Evolutionary conservation across 2,888 invertebrate species (phyloP), one percentile per base, ranked within the genome.

Genomic region (Heterodera filipjevi): DNA sequence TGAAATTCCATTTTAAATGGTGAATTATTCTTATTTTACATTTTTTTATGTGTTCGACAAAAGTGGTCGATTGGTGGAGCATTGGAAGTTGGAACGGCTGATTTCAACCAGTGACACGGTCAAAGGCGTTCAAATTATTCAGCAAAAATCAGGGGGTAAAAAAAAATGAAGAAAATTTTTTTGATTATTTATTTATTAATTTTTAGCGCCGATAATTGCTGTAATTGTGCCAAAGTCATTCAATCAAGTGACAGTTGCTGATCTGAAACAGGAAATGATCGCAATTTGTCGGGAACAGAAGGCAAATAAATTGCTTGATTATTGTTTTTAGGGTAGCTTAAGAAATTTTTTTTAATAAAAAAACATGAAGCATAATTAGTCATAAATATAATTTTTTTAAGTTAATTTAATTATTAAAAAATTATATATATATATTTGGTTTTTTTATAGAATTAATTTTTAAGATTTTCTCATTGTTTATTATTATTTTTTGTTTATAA

Each of bases 51-150:
- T 68, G 44, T 90, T 90, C 79, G 86, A 90, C 75, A 90, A 90
- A 30, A 90, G 90, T 64, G 90, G 90, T 66, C 79, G 83, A 78
- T 90, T 91, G 75, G 86, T 91, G 32, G 90, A 90, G 81, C 91
- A 91, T 33, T 86, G 90, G 82, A 90, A 90, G 81, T 87, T 91
- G 78, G 91, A 91, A 81, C 87, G 90, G 77, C 81, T 90, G 16
- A 84, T 91, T 46, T 90, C 90, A 79, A 88, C 79, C 70, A 89
- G 90, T 81, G 90, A 90, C 3, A 85, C 89, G 74, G 85, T 91
- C 46, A 89, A 89, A 78, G 90, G 90, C 59, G 90, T 90, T 5
- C 91, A 91, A 88, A 90, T 90, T 19, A 33, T 77, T 22, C 46
- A 71, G 44, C 22, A 39, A 68, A 68, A 35, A 22, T 19, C 33